Base-by-base conservation (phyloP, 2,113 vertebrate species). In the Tragelaphus imberbis region DNA sequence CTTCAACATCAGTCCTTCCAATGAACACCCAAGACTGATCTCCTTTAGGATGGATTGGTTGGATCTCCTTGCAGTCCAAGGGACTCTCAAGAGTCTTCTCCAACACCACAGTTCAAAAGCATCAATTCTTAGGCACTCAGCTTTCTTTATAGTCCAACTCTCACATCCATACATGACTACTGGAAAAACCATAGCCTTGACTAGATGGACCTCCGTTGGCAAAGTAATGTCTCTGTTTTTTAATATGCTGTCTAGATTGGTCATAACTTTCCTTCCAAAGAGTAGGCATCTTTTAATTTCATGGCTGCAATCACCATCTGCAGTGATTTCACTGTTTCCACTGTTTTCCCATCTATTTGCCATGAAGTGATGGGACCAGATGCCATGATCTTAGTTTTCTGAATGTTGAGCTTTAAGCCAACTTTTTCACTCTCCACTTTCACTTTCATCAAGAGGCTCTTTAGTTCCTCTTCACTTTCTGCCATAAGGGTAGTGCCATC, bases 81-180 rank as follows among this genome's bases (percentile, higher is more conserved):
- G n/a, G 65, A 71, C n/a, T 71, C 65, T 71, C 65, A 71, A 71
- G 65, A 71, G n/a, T 36, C n/a, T 36, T 68, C 33, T 68, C 33
- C 19, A 68, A 36, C 33, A 68, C 4, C 65, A 36, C 65, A 36
- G 33, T 68, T 36, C 65, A 68, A 68, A 68, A 36, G 33, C 65
- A 36, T 68, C 17, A 21, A 36, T 36, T 36, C 65, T 68, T 68
- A 2, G 5, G 17, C 0, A 0, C 33, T 4, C 33, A 68, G 33
- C 33, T n/a, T 68, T 68, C 33, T 68, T 68, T 19, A 19, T 10
- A 68, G 65, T 68, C 1, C 63, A 65, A 17, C 7, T 65, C 33
- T 65, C 63, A 65, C 33, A 65, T n/a, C 63, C 33, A 68, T 68
- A 68, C 65, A 68, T n/a, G 65, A 68, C 16, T 3, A n/a, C 16